Evolutionary conservation across 2,888 invertebrate genomes (phyloP).

Genomic region (Calameuta filiformis): DNA sequence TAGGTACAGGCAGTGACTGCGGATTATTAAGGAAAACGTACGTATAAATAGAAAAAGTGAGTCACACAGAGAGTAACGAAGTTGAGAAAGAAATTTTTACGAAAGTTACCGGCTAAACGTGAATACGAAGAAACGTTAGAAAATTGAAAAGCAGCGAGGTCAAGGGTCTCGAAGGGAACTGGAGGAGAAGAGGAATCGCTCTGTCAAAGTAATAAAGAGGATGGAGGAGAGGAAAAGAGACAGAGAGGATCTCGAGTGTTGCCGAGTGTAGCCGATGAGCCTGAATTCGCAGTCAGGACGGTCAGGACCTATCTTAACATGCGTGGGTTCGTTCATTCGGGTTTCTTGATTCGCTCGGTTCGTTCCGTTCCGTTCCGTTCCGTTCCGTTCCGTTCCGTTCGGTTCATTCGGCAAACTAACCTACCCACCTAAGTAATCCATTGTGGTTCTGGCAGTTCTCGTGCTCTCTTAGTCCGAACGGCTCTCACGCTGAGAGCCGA

Average conservation of each 20-base stretch:
- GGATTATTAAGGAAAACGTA: not conserved
- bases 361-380: conserved; percentile 11
- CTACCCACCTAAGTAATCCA: conserved; percentile 62
- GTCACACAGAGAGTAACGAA: too few relatives aligned
- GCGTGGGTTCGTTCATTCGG: conserved; percentile 43
- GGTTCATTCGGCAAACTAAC: conserved; percentile 60
- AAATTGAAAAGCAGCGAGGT: not conserved
- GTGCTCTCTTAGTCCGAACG: conserved; percentile 55
- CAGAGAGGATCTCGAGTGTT: not conserved
- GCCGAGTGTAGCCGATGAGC: conserved; percentile 26
- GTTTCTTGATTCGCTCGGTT: not conserved
- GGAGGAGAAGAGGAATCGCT: not conserved
- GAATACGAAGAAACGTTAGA: not conserved
- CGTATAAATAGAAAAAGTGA: not conserved
- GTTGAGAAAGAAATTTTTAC: not conserved
- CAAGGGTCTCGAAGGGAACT: not conserved
- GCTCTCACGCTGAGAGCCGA: conserved; percentile 53
- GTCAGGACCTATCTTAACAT: conserved; percentile 62
- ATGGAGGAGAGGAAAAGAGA: not conserved
- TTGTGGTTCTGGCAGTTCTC: conserved; percentile 48
- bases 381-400: conserved; percentile 15
- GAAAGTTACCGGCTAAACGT: not conserved
- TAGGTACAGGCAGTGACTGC: not conserved
- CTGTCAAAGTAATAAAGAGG: not conserved
- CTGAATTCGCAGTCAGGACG: conserved; percentile 26